Conservation (phyloP, 1,140 invertebrate species). For the Rhysida immarginata region DNA sequence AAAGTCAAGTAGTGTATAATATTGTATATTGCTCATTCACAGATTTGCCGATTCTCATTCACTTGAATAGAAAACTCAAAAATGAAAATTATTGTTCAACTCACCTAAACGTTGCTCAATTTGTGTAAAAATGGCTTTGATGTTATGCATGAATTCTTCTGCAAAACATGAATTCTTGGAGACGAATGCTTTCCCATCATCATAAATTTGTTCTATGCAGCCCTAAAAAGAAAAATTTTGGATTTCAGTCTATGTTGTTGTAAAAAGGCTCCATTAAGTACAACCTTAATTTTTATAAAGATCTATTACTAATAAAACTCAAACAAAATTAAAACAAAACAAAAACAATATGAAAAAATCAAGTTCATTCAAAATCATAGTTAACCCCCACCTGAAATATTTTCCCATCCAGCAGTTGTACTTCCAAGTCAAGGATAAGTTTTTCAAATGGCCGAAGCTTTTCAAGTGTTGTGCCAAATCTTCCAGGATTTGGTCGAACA, state of each 20-base stretch:
- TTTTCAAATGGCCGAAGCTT: slow-evolving; percentile 47
- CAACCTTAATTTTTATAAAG: no score
- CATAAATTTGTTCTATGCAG: slow-evolving; percentile 46
- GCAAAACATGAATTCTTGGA: slow-evolving; percentile 47
- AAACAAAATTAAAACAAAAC: neutral
- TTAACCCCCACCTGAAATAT: slow-evolving; percentile 46
- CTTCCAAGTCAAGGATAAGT: slow-evolving; percentile 46
- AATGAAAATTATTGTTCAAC: slow-evolving; percentile 23
- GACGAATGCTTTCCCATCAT: slow-evolving; percentile 38
- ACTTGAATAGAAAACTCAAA: no score
- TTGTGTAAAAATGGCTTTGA: slow-evolving; percentile 45
- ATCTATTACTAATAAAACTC: neutral
- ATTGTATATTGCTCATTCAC: no score
- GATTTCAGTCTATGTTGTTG: no score
- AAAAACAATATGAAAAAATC: neutral
- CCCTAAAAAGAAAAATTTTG: slow-evolving; percentile 22
- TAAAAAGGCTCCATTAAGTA: no score
- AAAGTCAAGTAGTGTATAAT: slow-evolving; percentile 33
- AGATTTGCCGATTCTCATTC: no score
- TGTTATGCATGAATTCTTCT: slow-evolving; percentile 52
- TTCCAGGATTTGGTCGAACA: slow-evolving; percentile 45
- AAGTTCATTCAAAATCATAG: neutral
- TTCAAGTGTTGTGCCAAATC: slow-evolving; percentile 40
- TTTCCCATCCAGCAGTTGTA: slow-evolving; percentile 40
- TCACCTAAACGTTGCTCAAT: slow-evolving; percentile 37